These are phyloP conservation scores for Clanis bilineata DNA, from an alignment of 2,888 invertebrate genomes.

Conservation along the genomic window DNA sequence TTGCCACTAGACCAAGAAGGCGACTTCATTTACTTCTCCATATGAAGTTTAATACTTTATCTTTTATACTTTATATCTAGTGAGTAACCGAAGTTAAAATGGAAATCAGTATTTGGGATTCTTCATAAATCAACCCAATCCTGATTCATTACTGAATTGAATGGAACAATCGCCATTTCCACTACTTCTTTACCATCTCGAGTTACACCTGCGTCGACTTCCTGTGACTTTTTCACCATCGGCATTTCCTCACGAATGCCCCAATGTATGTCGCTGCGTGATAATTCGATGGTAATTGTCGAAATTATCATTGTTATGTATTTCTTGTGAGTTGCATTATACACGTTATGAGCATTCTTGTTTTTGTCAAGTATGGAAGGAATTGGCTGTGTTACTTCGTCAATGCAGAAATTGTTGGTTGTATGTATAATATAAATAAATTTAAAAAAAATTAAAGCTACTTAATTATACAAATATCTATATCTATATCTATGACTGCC, in stretches of 20 bases:
- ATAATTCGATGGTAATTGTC: conserved; percentile 11
- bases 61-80: no score
- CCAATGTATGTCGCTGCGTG: neutral
- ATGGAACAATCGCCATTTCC: neutral
- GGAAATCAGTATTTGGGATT: no score
- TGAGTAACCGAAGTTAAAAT: no score
- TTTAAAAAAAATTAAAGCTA: no score
- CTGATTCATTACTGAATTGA: neutral
- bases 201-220: conserved; percentile 6
- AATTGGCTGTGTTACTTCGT: neutral
- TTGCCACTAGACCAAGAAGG: no score
- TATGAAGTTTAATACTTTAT: no score
- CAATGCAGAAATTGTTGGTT: neutral
- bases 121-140: neutral
- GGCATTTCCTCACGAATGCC: conserved; percentile 6
- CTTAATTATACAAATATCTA: no score
- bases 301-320: conserved; percentile 18
- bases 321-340: neutral
- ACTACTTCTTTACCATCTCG: neutral
- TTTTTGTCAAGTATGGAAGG: no score
- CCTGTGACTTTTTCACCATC: conserved; percentile 2
- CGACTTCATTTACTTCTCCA: no score
- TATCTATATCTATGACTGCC: no score
- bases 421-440: no score
- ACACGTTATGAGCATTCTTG: neutral